A percentile compares a stretch with the other conserved stretches of the same genome.
Conservation (phyloP, 2,113 vertebrate species). For the Otolemur garnettii region DNA sequence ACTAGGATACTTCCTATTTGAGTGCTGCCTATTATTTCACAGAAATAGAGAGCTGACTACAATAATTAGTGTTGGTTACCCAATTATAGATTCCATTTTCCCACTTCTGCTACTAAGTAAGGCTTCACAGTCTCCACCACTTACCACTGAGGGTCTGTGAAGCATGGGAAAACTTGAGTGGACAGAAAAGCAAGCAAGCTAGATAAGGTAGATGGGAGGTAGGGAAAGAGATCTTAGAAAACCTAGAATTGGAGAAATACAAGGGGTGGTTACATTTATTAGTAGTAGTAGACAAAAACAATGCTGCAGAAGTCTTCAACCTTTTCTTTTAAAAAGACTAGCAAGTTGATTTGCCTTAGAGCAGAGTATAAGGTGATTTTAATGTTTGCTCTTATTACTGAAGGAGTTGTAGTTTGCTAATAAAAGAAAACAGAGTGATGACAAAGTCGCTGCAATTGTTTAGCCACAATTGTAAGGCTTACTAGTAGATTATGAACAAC, state of each 20-base stretch:
- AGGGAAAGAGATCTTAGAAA: neutral
- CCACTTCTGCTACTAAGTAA: neutral
- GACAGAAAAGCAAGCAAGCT: neutral
- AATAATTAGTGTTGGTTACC: neutral
- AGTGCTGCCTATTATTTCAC: neutral
- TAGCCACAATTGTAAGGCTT: neutral
- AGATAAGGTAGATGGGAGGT: neutral
- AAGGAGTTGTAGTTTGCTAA: neutral
- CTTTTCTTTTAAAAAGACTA: neutral
- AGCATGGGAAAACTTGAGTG: neutral
- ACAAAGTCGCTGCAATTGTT: neutral
- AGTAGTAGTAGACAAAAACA: neutral
- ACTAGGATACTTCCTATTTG: neutral
- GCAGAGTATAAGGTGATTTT: neutral
- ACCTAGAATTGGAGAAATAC: neutral
- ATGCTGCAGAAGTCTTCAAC: neutral
- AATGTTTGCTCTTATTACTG: neutral
- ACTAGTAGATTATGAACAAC: neutral
- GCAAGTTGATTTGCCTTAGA: neutral
- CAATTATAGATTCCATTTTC: neutral
- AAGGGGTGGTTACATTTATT: neutral
- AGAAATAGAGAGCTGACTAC: neutral
- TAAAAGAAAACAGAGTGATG: neutral
- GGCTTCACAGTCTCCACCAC: neutral
- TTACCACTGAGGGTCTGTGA: neutral